Conservation (phyloP, 2,888 invertebrate genomes). For the Arrhopalites spinosus region DNA sequence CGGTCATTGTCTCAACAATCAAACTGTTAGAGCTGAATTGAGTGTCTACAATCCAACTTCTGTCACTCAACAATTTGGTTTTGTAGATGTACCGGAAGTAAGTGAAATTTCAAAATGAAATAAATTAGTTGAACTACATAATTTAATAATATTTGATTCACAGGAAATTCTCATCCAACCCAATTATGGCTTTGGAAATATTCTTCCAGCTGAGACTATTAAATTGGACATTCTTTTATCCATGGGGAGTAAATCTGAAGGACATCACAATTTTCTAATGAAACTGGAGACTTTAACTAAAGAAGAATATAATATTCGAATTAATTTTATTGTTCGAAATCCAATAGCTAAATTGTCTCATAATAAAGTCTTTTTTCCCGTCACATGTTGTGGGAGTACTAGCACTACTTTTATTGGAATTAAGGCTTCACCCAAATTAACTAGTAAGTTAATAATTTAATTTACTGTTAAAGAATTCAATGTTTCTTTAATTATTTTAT, state of each 20-base stretch:
- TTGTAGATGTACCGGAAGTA: conserved; percentile 42
- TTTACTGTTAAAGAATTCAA: not conserved
- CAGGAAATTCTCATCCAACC: conserved; percentile 42
- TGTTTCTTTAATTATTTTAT: not conserved
- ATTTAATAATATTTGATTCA: conserved; percentile 3
- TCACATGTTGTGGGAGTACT: conserved; percentile 30
- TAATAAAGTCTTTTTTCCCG: conserved; percentile 34
- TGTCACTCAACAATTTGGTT: conserved; percentile 37
- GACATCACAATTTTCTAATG: conserved; percentile 9
- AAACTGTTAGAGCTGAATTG: conserved; percentile 33
- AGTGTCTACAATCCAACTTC: conserved; percentile 29
- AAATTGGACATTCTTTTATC: conserved; percentile 36
- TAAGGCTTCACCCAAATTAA: not conserved
- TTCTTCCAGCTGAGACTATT: conserved; percentile 35
- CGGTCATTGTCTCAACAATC: conserved; percentile 36
- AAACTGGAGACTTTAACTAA: conserved; percentile 17
- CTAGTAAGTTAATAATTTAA: conserved; percentile 1
- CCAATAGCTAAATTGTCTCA: conserved; percentile 12
- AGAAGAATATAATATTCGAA: conserved; percentile 12
- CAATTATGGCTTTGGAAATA: conserved; percentile 41
- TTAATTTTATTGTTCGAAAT: conserved; percentile 10
- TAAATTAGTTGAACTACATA: not conserved
- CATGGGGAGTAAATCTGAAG: not conserved
- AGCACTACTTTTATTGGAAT: conserved; percentile 11
- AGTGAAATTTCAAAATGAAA: not conserved